phyloP scores from a whole-genome alignment of 23 tunicate genomes.

The Diplosoma virens region DNA sequence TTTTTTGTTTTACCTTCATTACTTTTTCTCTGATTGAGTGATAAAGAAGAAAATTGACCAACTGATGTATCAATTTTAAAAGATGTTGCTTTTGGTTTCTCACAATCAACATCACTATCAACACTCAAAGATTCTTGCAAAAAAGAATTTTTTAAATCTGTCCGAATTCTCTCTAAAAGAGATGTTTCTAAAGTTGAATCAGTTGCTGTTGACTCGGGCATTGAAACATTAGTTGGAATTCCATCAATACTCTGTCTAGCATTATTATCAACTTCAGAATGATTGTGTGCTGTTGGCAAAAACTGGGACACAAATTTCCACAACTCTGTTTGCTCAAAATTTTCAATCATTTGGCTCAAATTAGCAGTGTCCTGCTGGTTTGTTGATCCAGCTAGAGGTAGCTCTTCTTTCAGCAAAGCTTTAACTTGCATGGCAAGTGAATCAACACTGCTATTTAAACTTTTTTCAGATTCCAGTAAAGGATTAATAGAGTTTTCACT shows the following conservation, averaged over 20 bases:
- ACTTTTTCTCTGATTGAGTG: neutral
- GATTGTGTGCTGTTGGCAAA: slow-evolving; percentile 34
- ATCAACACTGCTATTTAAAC: slow-evolving; percentile 64
- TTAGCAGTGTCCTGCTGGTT: slow-evolving; percentile 29
- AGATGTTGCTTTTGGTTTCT: too few species aligned
- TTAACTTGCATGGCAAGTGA: slow-evolving; percentile 76
- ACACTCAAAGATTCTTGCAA: too few species aligned
- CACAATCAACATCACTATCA: too few species aligned
- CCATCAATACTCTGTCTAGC: neutral
- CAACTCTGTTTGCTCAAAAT: slow-evolving; percentile 80
- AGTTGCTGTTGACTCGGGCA: neutral
- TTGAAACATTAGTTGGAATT: neutral
- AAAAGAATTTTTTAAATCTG: slow-evolving; percentile 25
- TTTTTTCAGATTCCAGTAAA: slow-evolving; percentile 18
- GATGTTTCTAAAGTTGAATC: slow-evolving; percentile 27
- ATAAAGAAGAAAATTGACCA: too few species aligned
- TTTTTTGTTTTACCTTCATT: neutral
- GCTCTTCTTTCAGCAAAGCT: slow-evolving; percentile 59
- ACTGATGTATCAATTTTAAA: too few species aligned
- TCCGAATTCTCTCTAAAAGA: slow-evolving; percentile 34
- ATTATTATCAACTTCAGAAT: too few species aligned
- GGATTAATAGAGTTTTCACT: neutral
- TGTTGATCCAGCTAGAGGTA: neutral
- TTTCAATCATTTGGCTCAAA: slow-evolving; percentile 67
- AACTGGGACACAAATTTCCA: slow-evolving; percentile 90